Conservation (phyloP, 1,140 invertebrate species). For the Nilaparvata lugens region DNA sequence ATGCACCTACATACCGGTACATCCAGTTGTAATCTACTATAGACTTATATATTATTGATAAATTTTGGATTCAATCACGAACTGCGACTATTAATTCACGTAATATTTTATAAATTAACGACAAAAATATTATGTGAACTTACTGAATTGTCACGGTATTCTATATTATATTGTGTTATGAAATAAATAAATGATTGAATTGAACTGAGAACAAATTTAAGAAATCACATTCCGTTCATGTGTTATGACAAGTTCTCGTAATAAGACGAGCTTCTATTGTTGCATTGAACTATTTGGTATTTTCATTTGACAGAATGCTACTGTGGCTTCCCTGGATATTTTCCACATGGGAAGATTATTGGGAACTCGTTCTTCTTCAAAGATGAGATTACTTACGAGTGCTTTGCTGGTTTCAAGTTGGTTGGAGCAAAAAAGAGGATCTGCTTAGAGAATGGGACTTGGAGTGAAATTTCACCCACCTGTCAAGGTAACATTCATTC, state of each 20-base stretch:
- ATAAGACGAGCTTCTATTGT: too few species aligned
- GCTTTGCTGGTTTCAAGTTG: slow-evolving; percentile 42
- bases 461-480: slow-evolving; percentile 39
- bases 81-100: too few species aligned
- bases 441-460: slow-evolving; percentile 43
- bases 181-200: background rate
- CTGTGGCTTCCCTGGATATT: slow-evolving; percentile 48
- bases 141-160: too few species aligned
- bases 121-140: too few species aligned
- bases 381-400: slow-evolving; percentile 42
- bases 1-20: too few species aligned
- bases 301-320: slow-evolving; percentile 31
- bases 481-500: slow-evolving; percentile 36
- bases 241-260: too few species aligned
- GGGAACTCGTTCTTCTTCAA: slow-evolving; percentile 44
- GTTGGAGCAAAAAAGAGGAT: slow-evolving; percentile 36
- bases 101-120: too few species aligned
- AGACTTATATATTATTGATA: too few species aligned
- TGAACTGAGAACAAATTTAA: background rate
- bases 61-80: too few species aligned
- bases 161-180: slow-evolving; percentile 4
- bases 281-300: too few species aligned
- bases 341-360: slow-evolving; percentile 42
- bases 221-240: too few species aligned
- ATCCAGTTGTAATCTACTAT: too few species aligned